Conservation (phyloP, 2,797 vertebrate genomes). For the Pyrrhura leucotis region DNA sequence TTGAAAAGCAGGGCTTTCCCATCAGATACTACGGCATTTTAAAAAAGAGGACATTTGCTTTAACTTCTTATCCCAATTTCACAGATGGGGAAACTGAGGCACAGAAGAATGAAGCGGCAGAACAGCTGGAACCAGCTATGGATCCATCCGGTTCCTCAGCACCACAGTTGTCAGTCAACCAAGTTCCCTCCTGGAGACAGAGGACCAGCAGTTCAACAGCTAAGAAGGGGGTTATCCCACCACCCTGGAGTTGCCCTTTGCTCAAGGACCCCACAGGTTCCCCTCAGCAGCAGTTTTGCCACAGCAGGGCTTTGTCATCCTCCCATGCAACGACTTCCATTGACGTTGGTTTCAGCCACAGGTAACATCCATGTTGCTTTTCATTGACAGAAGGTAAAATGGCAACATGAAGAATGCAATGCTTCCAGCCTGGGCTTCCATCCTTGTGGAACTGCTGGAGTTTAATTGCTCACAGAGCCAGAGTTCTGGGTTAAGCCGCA, state of each 20-base stretch:
- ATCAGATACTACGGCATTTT: neutral
- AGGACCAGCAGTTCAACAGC: neutral
- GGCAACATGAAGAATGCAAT: fast-evolving
- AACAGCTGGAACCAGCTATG: neutral
- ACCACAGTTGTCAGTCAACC: neutral
- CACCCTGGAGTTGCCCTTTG: neutral
- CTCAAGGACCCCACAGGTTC: neutral
- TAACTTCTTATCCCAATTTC: neutral
- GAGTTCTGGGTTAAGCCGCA: neutral
- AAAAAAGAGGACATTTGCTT: neutral
- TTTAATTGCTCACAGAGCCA: neutral
- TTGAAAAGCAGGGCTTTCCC: neutral
- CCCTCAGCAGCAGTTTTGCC: neutral
- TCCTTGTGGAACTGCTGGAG: neutral
- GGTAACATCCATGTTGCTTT: neutral
- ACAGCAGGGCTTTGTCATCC: neutral
- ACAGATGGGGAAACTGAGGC: neutral
- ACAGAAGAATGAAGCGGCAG: neutral
- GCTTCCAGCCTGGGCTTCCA: neutral
- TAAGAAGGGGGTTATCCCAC: neutral
- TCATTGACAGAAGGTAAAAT: neutral
- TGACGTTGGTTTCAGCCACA: neutral
- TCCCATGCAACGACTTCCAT: neutral
- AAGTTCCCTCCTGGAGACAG: neutral
- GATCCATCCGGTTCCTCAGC: neutral